Evolutionary conservation across 2,888 invertebrate species (phyloP), one percentile per base, ranked within the genome.

Genomic region (Dicranocentrus wangi): DNA sequence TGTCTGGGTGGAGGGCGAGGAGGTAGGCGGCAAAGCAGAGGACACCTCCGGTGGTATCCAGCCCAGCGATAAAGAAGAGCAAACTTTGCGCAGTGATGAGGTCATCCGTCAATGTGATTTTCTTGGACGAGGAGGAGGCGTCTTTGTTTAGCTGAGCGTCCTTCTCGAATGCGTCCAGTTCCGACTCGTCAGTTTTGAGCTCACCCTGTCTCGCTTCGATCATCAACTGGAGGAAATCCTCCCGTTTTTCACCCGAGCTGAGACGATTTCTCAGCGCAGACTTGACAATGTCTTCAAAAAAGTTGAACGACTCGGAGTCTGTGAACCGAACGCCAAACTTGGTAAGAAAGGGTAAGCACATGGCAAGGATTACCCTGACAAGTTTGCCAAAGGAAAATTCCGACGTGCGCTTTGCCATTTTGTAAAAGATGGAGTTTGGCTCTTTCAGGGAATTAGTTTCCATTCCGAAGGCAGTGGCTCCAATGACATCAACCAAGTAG

Each of bases 391-490:
- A 17, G 5, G 73, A 73, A 19, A 73, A 61, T n/a, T 65, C 69
- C 1, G 81, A 81, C 10, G 77, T 53, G 15, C 87, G 65, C 47
- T 77, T 75, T 0, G 84, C 81, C 83, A 85, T 84, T 61, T 81
- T 27, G 87, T 87, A 66, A 89, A 90, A 42, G 88, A 89, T 1
- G 87, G 90, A 84, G 27, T 90, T 88, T 0, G 65, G 63, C 23
- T 87, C 82, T 28, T 60, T 60, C 8, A 83, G 23, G 0, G 82
- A 69, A 8, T 75, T 72, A 0, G 83, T 82, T 13, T 82, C 73
- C 76, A 82, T 53, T 0, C 90, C 90, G 80, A 90, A 90, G 0
- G 90, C 88, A 1, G 89, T 87, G 0, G 88, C 89, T 0, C 88
- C 87, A 3, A 90, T 88, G 2, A 87, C 84, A 70, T 88, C 87